Evolutionary conservation across 2,888 invertebrate species (phyloP).

Genomic region (Adineta ricciae): DNA sequence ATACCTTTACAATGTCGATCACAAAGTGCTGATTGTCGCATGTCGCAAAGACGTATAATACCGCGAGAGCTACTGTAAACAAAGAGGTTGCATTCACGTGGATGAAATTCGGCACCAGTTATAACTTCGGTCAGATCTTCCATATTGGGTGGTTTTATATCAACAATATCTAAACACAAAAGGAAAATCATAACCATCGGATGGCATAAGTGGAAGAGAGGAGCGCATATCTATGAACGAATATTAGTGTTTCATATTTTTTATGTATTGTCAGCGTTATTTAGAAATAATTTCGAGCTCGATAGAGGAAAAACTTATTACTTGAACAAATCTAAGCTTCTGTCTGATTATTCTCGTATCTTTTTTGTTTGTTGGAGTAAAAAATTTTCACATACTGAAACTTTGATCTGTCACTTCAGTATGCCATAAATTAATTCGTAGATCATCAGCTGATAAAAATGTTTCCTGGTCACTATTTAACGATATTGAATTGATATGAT

Average conservation of each 20-base stretch:
- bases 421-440: conserved; percentile 97
- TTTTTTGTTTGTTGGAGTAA: no score
- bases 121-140: conserved; percentile 97
- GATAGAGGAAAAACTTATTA: no score
- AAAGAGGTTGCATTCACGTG: conserved; percentile 92
- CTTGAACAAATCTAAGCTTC: no score
- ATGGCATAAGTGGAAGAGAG: no score
- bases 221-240: no score
- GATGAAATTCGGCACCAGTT: conserved; percentile 98
- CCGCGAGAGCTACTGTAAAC: conserved; percentile 99
- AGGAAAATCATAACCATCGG: no score
- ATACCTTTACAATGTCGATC: conserved; percentile 86
- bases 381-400: conserved; percentile 67
- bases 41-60: conserved; percentile 96
- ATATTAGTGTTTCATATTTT: no score
- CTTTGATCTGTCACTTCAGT: conserved; percentile 98
- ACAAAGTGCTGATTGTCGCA: conserved; percentile 93
- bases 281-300: no score
- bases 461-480: conserved; percentile 99
- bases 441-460: conserved; percentile 94
- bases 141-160: conserved; percentile 99
- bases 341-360: no score
- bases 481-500: conserved; percentile 99
- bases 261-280: no score
- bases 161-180: conserved; percentile 72